Evolutionary conservation across 2,797 vertebrate species (phyloP).

Genomic region (Danio jaintianensis): DNA sequence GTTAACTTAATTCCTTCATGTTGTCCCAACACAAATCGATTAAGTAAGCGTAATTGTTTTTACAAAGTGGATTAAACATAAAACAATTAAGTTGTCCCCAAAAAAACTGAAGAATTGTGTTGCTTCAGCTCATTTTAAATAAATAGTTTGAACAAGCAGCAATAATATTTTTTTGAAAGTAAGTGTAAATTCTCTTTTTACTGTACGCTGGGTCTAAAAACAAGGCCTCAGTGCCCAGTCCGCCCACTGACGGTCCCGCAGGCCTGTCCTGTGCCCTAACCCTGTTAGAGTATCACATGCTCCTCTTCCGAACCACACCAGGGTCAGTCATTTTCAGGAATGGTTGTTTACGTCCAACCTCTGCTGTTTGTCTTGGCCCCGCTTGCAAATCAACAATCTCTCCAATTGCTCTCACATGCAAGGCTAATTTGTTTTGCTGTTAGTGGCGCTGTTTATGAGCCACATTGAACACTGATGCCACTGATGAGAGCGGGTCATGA

Average conservation of each 20-base stretch:
- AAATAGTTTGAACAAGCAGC: no score
- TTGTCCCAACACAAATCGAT: no score
- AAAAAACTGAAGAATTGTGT: no score
- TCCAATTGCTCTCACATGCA: slow-evolving; percentile 78
- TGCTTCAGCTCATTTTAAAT: no score
- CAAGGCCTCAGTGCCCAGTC: slow-evolving; percentile 19
- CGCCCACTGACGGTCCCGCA: slow-evolving; percentile 35
- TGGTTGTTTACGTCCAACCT: slow-evolving; percentile 62
- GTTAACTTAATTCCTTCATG: no score
- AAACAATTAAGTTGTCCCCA: no score
- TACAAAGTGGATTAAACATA: no score
- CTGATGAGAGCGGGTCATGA: slow-evolving; percentile 54
- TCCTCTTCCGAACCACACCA: slow-evolving; percentile 57
- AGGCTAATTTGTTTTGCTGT: slow-evolving; percentile 77
- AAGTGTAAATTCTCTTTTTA: not conserved
- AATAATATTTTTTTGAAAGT: no score
- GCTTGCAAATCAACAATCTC: slow-evolving; percentile 61
- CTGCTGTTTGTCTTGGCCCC: slow-evolving; percentile 65
- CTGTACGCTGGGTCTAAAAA: not conserved
- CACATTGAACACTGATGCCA: slow-evolving; percentile 59
- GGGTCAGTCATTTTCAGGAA: slow-evolving; percentile 56
- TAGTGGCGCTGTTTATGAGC: slow-evolving; percentile 67
- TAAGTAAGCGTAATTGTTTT: no score
- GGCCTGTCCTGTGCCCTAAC: slow-evolving; percentile 61
- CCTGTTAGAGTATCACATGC: slow-evolving; percentile 66